These are phyloP conservation scores for Iselma pallidipennis DNA, from an alignment of 2,888 invertebrate species.

Conservation along the genomic window DNA sequence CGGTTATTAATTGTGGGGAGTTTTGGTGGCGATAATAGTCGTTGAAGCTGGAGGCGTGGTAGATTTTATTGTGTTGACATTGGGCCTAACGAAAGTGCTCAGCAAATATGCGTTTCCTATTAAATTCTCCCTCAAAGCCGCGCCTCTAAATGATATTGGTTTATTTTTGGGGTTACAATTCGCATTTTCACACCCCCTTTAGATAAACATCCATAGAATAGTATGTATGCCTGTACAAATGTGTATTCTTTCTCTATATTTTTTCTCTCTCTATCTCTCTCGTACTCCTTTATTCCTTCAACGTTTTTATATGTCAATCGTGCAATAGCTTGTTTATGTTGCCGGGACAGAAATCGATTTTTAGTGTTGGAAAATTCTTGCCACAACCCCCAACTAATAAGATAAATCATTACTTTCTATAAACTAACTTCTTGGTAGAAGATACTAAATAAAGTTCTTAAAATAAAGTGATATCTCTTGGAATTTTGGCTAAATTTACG, in stretches of 20 bases:
- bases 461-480: too few relatives aligned
- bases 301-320: background rate
- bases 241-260: background rate
- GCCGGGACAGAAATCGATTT: background rate
- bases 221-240: background rate
- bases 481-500: too few relatives aligned
- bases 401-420: background rate
- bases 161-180: conserved; percentile 39
- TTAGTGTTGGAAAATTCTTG: background rate
- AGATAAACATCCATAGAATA: background rate
- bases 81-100: conserved; percentile 52
- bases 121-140: conserved; percentile 46
- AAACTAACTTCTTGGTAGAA: too few relatives aligned
- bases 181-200: conserved; percentile 37
- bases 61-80: conserved; percentile 51
- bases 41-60: conserved; percentile 39
- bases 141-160: conserved; percentile 46
- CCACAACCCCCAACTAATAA: background rate
- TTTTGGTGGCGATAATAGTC: conserved; percentile 29
- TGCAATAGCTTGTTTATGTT: background rate
- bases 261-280: background rate
- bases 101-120: conserved; percentile 53
- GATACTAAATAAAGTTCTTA: too few relatives aligned
- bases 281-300: background rate
- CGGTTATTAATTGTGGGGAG: conserved; percentile 26